A percentile compares a stretch with the other conserved stretches of the same genome.
phyloP scores from a whole-genome alignment of 2,113 vertebrate genomes.

The Craseonycteris thonglongyai region DNA sequence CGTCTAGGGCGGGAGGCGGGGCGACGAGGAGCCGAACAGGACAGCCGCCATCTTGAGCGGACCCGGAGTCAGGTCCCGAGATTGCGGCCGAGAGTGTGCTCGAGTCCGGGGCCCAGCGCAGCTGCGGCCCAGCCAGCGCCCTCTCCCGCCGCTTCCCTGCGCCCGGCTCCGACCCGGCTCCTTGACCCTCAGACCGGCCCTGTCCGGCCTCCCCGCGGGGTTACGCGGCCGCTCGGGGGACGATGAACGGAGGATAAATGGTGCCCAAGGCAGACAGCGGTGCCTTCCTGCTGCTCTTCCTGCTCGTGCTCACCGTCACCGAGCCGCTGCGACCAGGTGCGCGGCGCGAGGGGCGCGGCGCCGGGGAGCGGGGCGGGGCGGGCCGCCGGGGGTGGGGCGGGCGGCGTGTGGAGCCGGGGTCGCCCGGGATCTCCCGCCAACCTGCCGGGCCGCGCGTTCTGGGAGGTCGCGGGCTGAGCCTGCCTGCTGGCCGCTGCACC shows the following conservation, averaged over 20 bases:
- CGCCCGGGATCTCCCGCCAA: not conserved
- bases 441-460: not conserved
- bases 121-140: not conserved
- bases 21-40: not conserved
- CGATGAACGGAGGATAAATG: constrained; percentile 99
- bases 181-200: constrained; percentile 35
- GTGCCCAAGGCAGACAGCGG: constrained; percentile 95
- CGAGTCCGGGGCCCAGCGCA: not conserved
- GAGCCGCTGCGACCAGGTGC: constrained; percentile 94
- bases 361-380: not conserved
- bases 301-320: constrained; percentile 91
- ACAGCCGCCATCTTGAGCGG: constrained; percentile 73
- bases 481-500: not conserved
- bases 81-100: not conserved
- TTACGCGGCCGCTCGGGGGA: constrained; percentile 80
- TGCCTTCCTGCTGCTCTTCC: constrained; percentile 90
- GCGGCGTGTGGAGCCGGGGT: not conserved
- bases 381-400: not conserved
- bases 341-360: constrained; percentile 5
- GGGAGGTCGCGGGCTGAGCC: not conserved
- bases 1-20: not conserved
- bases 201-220: constrained; percentile 69
- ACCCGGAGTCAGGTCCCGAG: not conserved
- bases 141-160: not conserved
- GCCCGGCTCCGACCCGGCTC: not conserved